Evolutionary conservation across 2,113 vertebrate species (phyloP), one percentile per base, ranked within the genome.

Genomic region (Podocnemis expansa): DNA sequence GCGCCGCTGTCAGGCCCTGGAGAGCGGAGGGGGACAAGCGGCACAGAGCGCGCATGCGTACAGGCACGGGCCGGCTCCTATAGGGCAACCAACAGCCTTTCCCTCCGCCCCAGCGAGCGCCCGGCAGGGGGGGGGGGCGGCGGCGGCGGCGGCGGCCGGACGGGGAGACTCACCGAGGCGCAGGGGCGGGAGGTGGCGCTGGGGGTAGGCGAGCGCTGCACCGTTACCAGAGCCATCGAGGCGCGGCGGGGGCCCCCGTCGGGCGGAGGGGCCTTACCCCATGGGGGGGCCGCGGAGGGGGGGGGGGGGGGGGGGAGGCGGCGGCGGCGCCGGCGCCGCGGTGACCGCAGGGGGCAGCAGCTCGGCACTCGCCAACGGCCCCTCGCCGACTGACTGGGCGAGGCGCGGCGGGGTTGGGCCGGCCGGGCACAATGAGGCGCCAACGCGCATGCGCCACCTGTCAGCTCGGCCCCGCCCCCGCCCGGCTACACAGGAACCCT

Each of bases 141-240:
- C 89, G 94, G 91, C 90, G 41, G 51, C 51, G 13, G 51, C 51
- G 84, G 21, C 19, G 13, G 31, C 6, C 31, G 3, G 58, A 31
- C 3, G 95, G 89, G 60, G 78, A 88, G 94, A 98, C 99, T 99
- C 97, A 99, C 99, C 98, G 99, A 99, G 96, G 99, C 98, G 94
- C 98, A 98, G 93, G 99, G 99, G 97, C 99, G 99, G 97, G 99
- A 99, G 96, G 98, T 98, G 91, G 98, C 98, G 98, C 99, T 99
- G 96, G 99, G 99, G 93, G 99, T 99, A 84, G 99, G 99, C 81
- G 99, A 99, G 92, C 99, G 98, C 98, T 99, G 99, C 89, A 99
- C 99, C 93, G 99, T 99, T 89, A 99, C 99, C 97, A 99, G 97
- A 98, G 99, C 99, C 99, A 99, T 99, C 98, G 98, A 98, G 98